Evolutionary conservation across 2,888 invertebrate species (phyloP).

Genomic region (Venustoraphidia nigricollis): DNA sequence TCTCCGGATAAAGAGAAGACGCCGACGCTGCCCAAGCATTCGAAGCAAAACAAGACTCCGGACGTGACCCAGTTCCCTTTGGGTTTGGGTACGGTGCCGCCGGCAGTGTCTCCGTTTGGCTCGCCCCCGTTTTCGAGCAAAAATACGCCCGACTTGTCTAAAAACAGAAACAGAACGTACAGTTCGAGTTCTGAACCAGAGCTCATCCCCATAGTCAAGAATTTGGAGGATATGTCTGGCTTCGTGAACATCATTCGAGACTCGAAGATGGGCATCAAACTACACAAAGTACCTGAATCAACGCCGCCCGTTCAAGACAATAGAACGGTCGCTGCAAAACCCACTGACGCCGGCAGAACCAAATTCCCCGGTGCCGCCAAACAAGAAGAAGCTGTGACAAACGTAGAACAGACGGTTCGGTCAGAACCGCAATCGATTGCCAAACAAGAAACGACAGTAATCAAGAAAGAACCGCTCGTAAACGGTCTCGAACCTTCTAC

Average conservation of each 20-base stretch:
- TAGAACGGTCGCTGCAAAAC: not conserved
- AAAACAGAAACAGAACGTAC: conserved; percentile 23
- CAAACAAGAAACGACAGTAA: conserved; percentile 1
- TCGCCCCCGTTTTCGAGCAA: conserved; percentile 12
- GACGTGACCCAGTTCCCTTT: conserved; percentile 23
- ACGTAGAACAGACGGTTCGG: too few species aligned
- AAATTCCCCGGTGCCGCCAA: too few species aligned
- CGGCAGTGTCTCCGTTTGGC: conserved; percentile 8
- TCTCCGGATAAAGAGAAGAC: conserved; percentile 45
- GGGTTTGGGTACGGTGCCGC: conserved; percentile 27
- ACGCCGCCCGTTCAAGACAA: conserved; percentile 19
- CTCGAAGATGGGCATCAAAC: conserved; percentile 26
- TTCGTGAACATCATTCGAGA: conserved; percentile 43
- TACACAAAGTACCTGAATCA: conserved; percentile 21
- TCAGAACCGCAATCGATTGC: conserved; percentile 10
- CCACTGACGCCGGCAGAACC: too few species aligned
- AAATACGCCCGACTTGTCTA: conserved; percentile 13
- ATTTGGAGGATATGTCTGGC: conserved; percentile 43
- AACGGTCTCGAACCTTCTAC: conserved; percentile 60
- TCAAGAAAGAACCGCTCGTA: conserved; percentile 6
- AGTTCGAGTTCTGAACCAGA: conserved; percentile 42
- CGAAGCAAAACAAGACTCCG: conserved; percentile 14
- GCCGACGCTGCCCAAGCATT: conserved; percentile 24
- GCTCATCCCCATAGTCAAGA: conserved; percentile 42
- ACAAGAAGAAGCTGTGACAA: too few species aligned